phyloP scores from a whole-genome alignment of 2,888 invertebrate species.

The Drosophila nr. fundita region DNA sequence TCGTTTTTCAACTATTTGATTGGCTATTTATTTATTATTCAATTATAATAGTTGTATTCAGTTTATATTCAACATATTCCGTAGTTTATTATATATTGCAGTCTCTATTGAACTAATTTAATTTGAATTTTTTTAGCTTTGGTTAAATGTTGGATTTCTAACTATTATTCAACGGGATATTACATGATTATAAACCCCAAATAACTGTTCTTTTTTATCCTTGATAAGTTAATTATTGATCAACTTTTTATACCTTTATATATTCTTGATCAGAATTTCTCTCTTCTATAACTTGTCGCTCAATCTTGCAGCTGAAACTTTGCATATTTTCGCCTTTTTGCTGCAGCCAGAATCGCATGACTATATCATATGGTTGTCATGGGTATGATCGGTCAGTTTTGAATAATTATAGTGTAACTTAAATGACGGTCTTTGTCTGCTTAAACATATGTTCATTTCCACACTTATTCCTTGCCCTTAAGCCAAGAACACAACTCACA shows the following conservation, averaged over 20 bases:
- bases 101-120: not conserved
- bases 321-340: not conserved
- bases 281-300: not conserved
- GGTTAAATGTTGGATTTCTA: not conserved
- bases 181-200: not conserved
- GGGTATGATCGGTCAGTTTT: not conserved
- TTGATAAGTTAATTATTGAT: constrained; percentile 7
- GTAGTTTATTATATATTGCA: not conserved
- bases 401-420: not conserved
- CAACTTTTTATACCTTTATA: not conserved
- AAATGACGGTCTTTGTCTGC: not conserved
- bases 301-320: not conserved
- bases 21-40: not conserved
- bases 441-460: not conserved
- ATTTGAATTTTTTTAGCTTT: not conserved
- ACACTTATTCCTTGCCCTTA: not conserved
- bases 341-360: not conserved
- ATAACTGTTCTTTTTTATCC: too few relatives aligned
- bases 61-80: not conserved
- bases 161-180: not conserved
- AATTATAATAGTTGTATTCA: not conserved
- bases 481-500: not conserved
- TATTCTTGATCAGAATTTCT: not conserved
- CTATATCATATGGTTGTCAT: not conserved
- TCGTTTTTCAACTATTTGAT: not conserved